Base-by-base conservation (phyloP, 2,113 vertebrate species). In the Ceyx melanurus region DNA sequence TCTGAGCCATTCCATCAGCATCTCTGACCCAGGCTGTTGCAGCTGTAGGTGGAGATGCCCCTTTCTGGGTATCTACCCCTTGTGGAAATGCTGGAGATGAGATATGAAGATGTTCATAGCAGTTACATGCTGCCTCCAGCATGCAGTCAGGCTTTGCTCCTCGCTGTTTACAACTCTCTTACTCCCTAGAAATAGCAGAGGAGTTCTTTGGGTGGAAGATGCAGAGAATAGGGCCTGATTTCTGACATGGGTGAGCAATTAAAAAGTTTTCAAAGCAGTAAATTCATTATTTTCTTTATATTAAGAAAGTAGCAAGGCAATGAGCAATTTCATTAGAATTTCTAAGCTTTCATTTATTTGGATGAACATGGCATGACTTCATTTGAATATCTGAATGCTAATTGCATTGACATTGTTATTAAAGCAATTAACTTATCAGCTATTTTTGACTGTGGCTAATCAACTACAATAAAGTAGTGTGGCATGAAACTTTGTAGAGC, bases 381-480 rank as follows among this genome's bases (percentile, higher is more conserved):
- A 78, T 95, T 94, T 78, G 72, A 83, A 50, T 72, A 58, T 75
- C 75, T 86, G 87, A 80, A 88, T 13, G 4, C 90, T 89, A 75
- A 94, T 94, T 71, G 68, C 65, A 40, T 11, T 86, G 91, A 46
- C 65, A 65, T 75, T 94, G 88, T 83, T 67, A 77, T 92, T 48
- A 86, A 72, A 77, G 58, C 71, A 85, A 67, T 88, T 86, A 83
- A 64, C n/a, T 92, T 87, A 89, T 89, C 85, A 48, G 67, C 64
- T 93, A 50, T 15, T 91, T 91, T 81, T 81, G 54, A 66, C 85
- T 77, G 5, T 72, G 73, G 62, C 60, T 91, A 46, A 88, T 91
- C 87, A 83, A 16, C 68, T 89, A 62, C 72, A 88, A 15, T 87
- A 43, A 86, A 82, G 25, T 33, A 72, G 40, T 29, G 53, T 89